Evolutionary conservation across 2,888 invertebrate species (phyloP), one percentile per base, ranked within the genome.

Genomic region (Agonopterix heracliana): DNA sequence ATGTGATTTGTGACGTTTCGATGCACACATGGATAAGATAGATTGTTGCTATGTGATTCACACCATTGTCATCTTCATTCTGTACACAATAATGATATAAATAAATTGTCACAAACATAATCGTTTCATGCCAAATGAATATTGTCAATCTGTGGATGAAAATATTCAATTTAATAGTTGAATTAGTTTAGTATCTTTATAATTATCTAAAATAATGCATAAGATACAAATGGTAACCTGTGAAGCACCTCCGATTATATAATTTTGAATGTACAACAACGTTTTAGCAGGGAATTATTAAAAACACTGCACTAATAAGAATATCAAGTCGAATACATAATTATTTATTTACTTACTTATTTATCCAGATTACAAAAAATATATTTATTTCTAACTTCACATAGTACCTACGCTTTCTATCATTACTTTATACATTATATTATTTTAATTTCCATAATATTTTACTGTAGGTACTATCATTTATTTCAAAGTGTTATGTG

Each of bases 141-240:
- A 26, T 26, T 3, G 26, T 26, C 26, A 26, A 26, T 26, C 26
- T 26, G 26, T 5, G 7, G 26, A 5, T 17, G 17, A 17, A 17
- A 17, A 17, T 17, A 17, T 17, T 17, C 17, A 17, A 17, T 17
- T 17, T 17, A 17, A 17, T 17, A 17, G 17, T 17, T 17, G 17
- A 17, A 17, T 17, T 17, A 26, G 38, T 49, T 41, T 38, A 55
- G 62, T 66, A 68, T 66, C 63, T 58, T 63, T 68, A 64, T 64
- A 61, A 64, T 70, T 70, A 71, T 70, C 60, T 70, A 71, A 50
- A 67, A 73, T 62, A 63, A 70, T 64, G 66, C 54, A 68, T 65
- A 71, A 66, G 65, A 73, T 70, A 74, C 69, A 68, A 70, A 76
- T 83, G 84, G 84, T 84, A 84, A 85, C 83, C 68, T 70, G 69